These are phyloP conservation scores for Elephas maximus DNA, from an alignment of 2,113 vertebrate species.

Conservation along the genomic window DNA sequence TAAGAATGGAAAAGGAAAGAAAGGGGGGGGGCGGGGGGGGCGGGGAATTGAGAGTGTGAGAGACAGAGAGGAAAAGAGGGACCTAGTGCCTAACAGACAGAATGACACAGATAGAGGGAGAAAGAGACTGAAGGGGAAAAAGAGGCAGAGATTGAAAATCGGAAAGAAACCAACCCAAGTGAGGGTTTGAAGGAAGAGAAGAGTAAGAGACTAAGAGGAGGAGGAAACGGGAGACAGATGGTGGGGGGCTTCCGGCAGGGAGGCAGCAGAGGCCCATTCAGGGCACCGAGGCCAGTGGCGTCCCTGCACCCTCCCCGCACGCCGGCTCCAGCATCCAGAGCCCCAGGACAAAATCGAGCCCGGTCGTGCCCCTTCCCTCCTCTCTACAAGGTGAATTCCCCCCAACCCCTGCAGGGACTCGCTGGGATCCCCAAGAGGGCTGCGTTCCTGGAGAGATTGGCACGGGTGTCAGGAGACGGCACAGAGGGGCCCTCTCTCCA, in stretches of 20 bases:
- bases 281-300: rapidly evolving
- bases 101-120: not conserved
- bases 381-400: rapidly evolving
- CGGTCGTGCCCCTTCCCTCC: not conserved
- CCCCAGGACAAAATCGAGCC: not conserved
- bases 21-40: too few species aligned
- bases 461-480: not conserved
- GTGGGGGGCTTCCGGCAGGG: constrained; percentile 17
- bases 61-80: not conserved
- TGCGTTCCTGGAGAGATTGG: not conserved
- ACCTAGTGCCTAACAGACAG: too few species aligned
- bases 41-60: not conserved
- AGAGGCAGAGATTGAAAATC: not conserved
- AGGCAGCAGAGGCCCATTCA: not conserved
- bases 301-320: too few species aligned
- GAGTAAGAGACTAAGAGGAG: not conserved
- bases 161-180: too few species aligned
- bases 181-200: not conserved
- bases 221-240: not conserved
- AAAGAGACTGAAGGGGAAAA: not conserved
- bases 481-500: not conserved
- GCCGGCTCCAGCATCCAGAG: not conserved
- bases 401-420: not conserved
- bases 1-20: not conserved
- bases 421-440: not conserved